phyloP scores from a whole-genome alignment of 2,113 vertebrate species.

The Phalacrocorax pelagicus region DNA sequence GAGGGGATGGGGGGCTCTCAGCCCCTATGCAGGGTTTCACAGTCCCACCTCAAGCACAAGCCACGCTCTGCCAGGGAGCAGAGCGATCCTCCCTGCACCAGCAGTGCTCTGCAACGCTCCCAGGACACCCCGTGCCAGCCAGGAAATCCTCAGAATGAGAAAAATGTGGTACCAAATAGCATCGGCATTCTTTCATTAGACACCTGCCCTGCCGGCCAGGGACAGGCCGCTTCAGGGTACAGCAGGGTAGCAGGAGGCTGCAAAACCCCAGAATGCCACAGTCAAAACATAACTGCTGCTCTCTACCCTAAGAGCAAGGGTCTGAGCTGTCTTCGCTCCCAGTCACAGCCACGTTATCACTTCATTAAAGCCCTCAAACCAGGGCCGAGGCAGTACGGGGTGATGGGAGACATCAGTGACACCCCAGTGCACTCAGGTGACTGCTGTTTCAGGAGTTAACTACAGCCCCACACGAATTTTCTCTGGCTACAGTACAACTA shows the following conservation, averaged over 20 bases:
- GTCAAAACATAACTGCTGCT: background rate
- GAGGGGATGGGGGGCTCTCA: background rate
- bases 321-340: background rate
- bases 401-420: fast-evolving
- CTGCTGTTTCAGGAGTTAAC: background rate
- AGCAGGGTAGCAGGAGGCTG: background rate
- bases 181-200: background rate
- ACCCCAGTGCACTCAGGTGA: fast-evolving
- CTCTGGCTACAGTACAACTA: background rate
- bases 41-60: background rate
- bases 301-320: background rate
- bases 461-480: background rate
- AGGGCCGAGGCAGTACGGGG: too few relatives aligned
- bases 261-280: background rate
- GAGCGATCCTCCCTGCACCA: background rate
- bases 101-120: background rate
- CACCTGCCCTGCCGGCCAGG: background rate
- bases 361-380: background rate
- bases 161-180: constrained; percentile 27
- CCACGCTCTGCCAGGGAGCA: background rate
- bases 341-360: background rate
- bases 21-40: background rate
- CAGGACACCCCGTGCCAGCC: background rate
- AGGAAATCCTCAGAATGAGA: constrained; percentile 57
- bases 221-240: background rate